Evolutionary conservation across 1,140 invertebrate genomes (phyloP).

Genomic region (Tachypleus tridentatus): DNA sequence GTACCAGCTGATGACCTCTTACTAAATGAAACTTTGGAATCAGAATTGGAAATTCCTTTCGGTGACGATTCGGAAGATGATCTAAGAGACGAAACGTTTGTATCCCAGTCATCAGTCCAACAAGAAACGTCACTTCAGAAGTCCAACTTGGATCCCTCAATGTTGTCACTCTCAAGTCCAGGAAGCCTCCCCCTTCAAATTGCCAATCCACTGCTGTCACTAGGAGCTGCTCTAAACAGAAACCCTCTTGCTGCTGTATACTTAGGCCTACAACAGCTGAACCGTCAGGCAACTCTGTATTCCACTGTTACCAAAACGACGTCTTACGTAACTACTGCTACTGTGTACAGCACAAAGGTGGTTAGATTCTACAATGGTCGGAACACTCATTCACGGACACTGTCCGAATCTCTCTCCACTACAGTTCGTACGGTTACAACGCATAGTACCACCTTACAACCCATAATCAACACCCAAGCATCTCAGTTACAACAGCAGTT

Average conservation of each 20-base stretch:
- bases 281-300: constrained; percentile 20
- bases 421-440: constrained; percentile 25
- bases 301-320: constrained; percentile 26
- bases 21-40: constrained; percentile 23
- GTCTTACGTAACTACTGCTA: constrained; percentile 26
- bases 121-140: no score
- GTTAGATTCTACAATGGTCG: constrained; percentile 30
- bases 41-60: constrained; percentile 7
- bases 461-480: constrained; percentile 22
- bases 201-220: constrained; percentile 23
- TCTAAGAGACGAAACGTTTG: background rate
- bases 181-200: constrained; percentile 12
- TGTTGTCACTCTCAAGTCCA: no score
- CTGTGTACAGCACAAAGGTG: constrained; percentile 28
- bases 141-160: no score
- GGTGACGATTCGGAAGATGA: background rate
- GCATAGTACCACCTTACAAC: constrained; percentile 23
- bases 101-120: no score
- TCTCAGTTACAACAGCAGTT: constrained; percentile 18
- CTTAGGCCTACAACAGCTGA: constrained; percentile 24
- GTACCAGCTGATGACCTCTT: constrained; percentile 21
- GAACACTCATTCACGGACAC: constrained; percentile 25
- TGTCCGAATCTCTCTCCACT: constrained; percentile 24
- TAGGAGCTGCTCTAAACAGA: constrained; percentile 26
- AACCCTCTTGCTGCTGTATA: constrained; percentile 27